These are phyloP conservation scores for Hemicrepidius hirtus DNA, from an alignment of 2,888 invertebrate genomes.

Conservation along the genomic window DNA sequence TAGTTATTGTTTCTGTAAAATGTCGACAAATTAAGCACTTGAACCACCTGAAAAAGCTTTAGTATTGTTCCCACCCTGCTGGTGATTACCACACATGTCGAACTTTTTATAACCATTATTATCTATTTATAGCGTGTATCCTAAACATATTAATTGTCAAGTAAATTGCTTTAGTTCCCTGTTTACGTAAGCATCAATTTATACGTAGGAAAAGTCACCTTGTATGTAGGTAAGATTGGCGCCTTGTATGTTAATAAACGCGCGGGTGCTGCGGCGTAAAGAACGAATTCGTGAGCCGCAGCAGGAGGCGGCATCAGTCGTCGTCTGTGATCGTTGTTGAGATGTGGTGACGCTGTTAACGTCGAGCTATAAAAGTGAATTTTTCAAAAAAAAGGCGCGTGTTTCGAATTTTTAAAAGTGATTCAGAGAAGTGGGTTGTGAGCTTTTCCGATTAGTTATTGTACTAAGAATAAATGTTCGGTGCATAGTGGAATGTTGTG, in stretches of 20 bases:
- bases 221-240: conserved; percentile 66
- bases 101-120: conserved; percentile 3
- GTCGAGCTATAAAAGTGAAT: background rate
- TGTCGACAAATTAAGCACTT: background rate
- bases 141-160: conserved; percentile 33
- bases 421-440: background rate
- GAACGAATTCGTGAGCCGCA: conserved; percentile 49
- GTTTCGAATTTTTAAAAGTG: conserved; percentile 6
- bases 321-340: conserved; percentile 39
- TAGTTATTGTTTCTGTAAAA: too few relatives aligned
- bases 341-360: conserved; percentile 35
- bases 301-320: conserved; percentile 51
- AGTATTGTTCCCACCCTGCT: background rate
- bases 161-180: conserved; percentile 32
- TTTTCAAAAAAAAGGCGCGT: conserved; percentile 19
- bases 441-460: conserved; percentile 20
- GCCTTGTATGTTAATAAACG: conserved; percentile 59
- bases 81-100: background rate
- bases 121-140: conserved; percentile 23
- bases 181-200: conserved; percentile 42
- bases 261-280: conserved; percentile 54
- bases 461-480: conserved; percentile 24
- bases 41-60: background rate
- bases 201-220: conserved; percentile 61
- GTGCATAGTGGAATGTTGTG: conserved; percentile 24